These are phyloP conservation scores for Pseudomyrmex cubaensis DNA, from an alignment of 1,140 invertebrate species.

Conservation along the genomic window DNA sequence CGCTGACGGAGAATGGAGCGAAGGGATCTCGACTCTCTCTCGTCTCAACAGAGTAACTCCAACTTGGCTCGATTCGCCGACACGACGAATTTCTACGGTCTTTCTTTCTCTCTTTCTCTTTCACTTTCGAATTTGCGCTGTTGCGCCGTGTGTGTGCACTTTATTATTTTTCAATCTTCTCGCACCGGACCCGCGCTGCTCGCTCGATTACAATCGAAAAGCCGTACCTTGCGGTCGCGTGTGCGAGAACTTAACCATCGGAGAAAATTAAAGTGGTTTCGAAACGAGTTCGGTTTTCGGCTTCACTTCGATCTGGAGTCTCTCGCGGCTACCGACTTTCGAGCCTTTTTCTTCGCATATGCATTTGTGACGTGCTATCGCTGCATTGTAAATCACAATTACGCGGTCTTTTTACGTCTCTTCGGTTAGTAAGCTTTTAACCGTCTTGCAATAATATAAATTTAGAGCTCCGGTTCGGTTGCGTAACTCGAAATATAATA, in stretches of 20 bases:
- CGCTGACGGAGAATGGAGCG: slow-evolving; percentile 21
- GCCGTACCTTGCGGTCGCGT: background rate
- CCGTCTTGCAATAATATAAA: background rate
- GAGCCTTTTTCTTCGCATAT: background rate
- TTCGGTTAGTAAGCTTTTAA: slow-evolving; percentile 3
- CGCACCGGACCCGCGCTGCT: background rate
- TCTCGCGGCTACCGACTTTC: background rate
- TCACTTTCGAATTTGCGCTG: background rate
- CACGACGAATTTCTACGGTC: background rate
- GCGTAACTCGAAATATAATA: slow-evolving; percentile 11
- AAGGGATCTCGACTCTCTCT: slow-evolving; percentile 5
- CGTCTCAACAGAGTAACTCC: background rate
- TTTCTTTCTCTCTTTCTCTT: background rate
- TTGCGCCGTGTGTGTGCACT: background rate
- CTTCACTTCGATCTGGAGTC: background rate
- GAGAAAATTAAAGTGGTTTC: background rate
- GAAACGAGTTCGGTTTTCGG: background rate
- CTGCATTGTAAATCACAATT: slow-evolving; percentile 12
- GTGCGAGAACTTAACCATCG: background rate
- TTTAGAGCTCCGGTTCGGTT: background rate
- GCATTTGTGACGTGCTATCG: background rate
- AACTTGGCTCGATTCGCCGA: slow-evolving; percentile 12
- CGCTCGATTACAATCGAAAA: background rate
- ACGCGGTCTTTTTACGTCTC: background rate
- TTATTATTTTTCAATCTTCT: slow-evolving; percentile 9